phyloP scores from a whole-genome alignment of 2,797 vertebrate genomes.

The Darevskia nairensis region DNA sequence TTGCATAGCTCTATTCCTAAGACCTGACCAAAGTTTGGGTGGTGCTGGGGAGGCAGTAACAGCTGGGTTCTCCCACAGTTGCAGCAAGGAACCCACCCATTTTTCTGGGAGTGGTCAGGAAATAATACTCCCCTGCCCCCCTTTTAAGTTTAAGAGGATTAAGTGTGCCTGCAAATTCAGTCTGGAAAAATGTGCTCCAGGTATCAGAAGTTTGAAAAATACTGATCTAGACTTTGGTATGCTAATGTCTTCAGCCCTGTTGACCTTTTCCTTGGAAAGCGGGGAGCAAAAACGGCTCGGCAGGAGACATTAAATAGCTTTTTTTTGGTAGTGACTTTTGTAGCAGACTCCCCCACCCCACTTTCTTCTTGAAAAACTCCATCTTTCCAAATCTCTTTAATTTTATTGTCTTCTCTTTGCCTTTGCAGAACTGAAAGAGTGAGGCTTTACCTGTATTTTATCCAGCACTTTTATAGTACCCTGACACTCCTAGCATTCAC shows the following conservation, averaged over 20 bases:
- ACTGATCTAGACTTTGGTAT: neutral
- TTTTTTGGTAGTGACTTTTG: conserved; percentile 57
- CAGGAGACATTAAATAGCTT: conserved; percentile 43
- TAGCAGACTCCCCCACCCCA: conserved; percentile 30
- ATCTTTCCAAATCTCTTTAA: conserved; percentile 47
- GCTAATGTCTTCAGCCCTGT: neutral
- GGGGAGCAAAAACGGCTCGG: conserved; percentile 20
- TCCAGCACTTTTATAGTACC: conserved; percentile 45
- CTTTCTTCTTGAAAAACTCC: conserved; percentile 18
- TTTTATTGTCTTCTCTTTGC: conserved; percentile 59
- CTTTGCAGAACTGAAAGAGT: conserved; percentile 38
- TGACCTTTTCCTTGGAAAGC: conserved; percentile 56
- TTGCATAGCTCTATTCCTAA: neutral
- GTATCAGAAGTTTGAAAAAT: neutral
- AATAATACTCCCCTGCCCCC: no score
- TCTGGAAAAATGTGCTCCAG: neutral
- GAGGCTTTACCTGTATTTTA: conserved; percentile 45
- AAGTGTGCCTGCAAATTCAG: neutral
- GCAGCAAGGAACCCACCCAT: no score
- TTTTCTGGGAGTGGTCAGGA: neutral
- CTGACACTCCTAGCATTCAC: conserved; percentile 50
- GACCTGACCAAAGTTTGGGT: no score
- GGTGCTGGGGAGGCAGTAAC: no score
- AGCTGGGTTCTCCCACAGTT: neutral
- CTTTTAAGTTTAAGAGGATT: neutral